Conservation (phyloP, 2,888 invertebrate genomes). For the Andrena camellia region DNA sequence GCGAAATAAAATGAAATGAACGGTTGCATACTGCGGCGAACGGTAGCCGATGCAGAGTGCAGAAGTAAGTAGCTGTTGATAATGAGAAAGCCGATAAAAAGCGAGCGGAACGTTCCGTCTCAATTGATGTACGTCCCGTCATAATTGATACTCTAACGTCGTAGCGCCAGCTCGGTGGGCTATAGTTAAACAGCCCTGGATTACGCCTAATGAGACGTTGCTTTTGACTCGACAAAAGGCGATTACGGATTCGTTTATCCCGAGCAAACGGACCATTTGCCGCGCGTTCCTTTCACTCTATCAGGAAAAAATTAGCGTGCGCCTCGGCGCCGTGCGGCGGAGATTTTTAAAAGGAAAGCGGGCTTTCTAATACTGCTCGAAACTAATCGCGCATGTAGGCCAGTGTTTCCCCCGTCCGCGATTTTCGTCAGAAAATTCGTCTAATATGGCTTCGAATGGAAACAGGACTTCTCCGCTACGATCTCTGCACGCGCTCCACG, state of each 20-base stretch:
- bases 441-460: background rate
- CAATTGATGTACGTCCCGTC: slow-evolving; percentile 60
- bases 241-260: slow-evolving; percentile 35
- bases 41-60: slow-evolving; percentile 25
- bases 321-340: slow-evolving; percentile 9
- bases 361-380: slow-evolving; percentile 46
- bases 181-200: slow-evolving; percentile 38
- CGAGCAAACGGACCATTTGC: slow-evolving; percentile 31
- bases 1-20: slow-evolving; percentile 67
- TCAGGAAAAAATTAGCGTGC: slow-evolving; percentile 35
- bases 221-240: slow-evolving; percentile 46
- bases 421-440: background rate
- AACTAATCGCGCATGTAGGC: slow-evolving; percentile 19
- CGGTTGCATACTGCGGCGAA: slow-evolving; percentile 32
- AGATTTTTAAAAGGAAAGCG: slow-evolving; percentile 40
- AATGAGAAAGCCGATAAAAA: slow-evolving; percentile 69
- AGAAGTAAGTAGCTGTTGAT: slow-evolving; percentile 60
- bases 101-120: slow-evolving; percentile 48
- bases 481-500: background rate
- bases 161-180: slow-evolving; percentile 9
- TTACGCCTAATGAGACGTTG: slow-evolving; percentile 57
- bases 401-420: background rate
- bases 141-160: slow-evolving; percentile 59
- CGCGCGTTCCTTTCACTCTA: slow-evolving; percentile 47
- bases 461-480: background rate